Base-by-base conservation (phyloP, 1,140 invertebrate species). In the Scaptomyza hsui region DNA sequence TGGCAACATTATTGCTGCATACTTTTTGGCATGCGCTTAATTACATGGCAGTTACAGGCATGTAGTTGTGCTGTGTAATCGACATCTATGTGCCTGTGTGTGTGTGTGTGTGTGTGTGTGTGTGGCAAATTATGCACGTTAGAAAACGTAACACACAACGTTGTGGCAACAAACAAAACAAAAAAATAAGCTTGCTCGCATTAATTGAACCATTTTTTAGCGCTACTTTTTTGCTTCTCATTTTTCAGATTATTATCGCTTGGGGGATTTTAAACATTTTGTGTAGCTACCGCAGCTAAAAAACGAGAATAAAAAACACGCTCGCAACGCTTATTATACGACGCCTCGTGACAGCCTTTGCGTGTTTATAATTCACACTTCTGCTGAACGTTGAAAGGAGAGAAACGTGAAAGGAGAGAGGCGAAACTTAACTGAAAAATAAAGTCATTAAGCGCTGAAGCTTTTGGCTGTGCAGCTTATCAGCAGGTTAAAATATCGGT, bases 361-460 rank as follows among this genome's bases (percentile, higher is more conserved):
- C 80, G 80, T 85, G 80, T 80, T 86, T 86, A 76, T 86, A 85
- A 85, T 86, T 85, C 76, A 85, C 80, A 85, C 80, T 85, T 85
- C 48, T 77, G 44, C 60, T 80, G 72, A 85, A 83, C 68, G 79
- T 44, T 37, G 13, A 35, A 57, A 18, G 10, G 12, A 7, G 32
- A 6, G n/a, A 6, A 32, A 49, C 13, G 13, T 15, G 5, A 26
- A 24, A 53, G 13, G 41, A 13, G 29, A 29, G 29, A 16, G 41
- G n/a, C 10, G 16, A 32, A 32, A 16, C 18, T 24, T 2, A 16
- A 21, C 9, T n/a, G 49, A 57, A 48, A 63, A 81, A 83, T 83
- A 15, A 85, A 83, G 80, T 72, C 80, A 86, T 83, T 83, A 86
- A 69, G 52, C 37, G 26, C 15, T 57, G 47, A 57, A 47, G 70